phyloP scores from a whole-genome alignment of 2,888 invertebrate species.

The Acrobasis consociella region DNA sequence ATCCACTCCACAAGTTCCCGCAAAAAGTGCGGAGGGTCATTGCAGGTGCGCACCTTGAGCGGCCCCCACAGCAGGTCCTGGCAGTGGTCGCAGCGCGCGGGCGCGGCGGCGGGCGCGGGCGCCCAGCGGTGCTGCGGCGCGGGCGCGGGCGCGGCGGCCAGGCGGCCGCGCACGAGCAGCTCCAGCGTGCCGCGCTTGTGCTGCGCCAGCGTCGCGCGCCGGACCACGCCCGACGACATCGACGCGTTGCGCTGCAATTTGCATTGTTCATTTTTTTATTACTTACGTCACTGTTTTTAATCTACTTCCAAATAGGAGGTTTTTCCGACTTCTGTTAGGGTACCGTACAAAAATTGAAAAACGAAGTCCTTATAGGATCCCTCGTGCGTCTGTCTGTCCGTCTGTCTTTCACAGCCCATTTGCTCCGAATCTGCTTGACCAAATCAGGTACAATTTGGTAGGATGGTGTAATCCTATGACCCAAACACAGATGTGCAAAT shows the following conservation, averaged over 20 bases:
- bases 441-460: too few species aligned
- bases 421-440: too few species aligned
- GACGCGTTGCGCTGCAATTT: conserved; percentile 80
- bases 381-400: too few species aligned
- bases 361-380: too few species aligned
- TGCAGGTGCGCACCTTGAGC: conserved; percentile 45
- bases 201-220: conserved; percentile 91
- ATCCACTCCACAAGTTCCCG: neutral
- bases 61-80: conserved; percentile 95
- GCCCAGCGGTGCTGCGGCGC: conserved; percentile 83
- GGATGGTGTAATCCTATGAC: too few species aligned
- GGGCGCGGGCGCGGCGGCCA: conserved; percentile 88
- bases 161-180: conserved; percentile 93
- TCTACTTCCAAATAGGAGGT: too few species aligned
- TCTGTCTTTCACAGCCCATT: too few species aligned
- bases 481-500: too few species aligned
- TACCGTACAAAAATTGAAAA: too few species aligned
- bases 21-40: neutral
- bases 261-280: too few species aligned
- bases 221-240: conserved; percentile 92
- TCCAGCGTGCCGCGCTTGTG: conserved; percentile 96
- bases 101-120: conserved; percentile 89
- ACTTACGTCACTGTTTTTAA: too few species aligned
- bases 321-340: too few species aligned
- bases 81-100: conserved; percentile 92